A percentile compares a stretch with the other conserved stretches of the same genome.
Evolutionary conservation across 2,113 vertebrate genomes (phyloP).

Genomic region (Anser cygnoides): DNA sequence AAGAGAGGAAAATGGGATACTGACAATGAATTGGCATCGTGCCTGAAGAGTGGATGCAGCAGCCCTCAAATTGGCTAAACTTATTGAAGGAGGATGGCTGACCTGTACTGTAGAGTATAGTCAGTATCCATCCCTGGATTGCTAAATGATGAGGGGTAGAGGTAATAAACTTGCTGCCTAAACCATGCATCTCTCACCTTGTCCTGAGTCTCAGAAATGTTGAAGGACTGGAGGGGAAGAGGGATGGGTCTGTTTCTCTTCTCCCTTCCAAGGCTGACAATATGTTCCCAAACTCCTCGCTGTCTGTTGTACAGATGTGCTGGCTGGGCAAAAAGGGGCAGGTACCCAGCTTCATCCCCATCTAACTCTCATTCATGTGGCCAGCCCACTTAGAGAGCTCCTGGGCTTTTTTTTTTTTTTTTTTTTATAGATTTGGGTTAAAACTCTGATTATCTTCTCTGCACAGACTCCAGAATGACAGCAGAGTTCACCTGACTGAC

Average conservation of each 20-base stretch:
- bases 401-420: background rate
- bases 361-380: background rate
- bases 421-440: background rate
- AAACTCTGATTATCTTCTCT: background rate
- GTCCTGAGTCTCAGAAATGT: background rate
- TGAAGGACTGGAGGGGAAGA: background rate
- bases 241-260: background rate
- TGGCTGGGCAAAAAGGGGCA: background rate
- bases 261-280: background rate
- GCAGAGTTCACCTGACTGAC: background rate
- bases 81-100: slow-evolving; percentile 14
- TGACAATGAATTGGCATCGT: background rate
- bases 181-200: background rate
- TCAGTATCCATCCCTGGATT: background rate
- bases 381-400: background rate
- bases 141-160: slow-evolving; percentile 13
- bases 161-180: slow-evolving; percentile 10
- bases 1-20: background rate
- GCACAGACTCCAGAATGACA: background rate
- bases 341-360: background rate
- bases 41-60: background rate
- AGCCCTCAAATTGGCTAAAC: background rate
- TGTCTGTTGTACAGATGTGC: background rate
- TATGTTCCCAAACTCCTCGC: background rate
- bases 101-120: background rate